phyloP scores from a whole-genome alignment of 2,888 invertebrate species.

The Torymus texanus region DNA sequence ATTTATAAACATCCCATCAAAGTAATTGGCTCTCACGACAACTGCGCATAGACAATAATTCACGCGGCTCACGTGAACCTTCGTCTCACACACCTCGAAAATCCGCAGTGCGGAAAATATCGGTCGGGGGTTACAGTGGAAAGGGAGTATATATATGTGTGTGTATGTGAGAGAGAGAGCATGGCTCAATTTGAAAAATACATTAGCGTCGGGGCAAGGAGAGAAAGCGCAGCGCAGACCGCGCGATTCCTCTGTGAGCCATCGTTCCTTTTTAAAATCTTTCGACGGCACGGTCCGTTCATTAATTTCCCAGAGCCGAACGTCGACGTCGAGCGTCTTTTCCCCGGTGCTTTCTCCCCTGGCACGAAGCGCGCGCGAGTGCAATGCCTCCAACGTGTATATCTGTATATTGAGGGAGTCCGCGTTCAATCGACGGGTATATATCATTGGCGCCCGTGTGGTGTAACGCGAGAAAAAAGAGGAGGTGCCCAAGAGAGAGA shows the following conservation, averaged over 20 bases:
- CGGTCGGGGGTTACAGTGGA: too few relatives aligned
- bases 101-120: constrained; percentile 16
- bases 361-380: too few relatives aligned
- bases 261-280: constrained; percentile 46
- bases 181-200: constrained; percentile 28
- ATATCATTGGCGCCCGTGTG: constrained; percentile 16
- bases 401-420: too few relatives aligned
- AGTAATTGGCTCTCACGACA: too few relatives aligned
- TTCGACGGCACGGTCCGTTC: constrained; percentile 22
- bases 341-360: background rate
- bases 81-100: background rate
- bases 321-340: constrained; percentile 31
- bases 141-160: too few relatives aligned
- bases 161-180: too few relatives aligned
- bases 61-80: background rate
- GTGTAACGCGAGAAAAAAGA: too few relatives aligned
- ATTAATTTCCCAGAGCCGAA: constrained; percentile 43
- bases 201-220: constrained; percentile 1
- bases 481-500: background rate
- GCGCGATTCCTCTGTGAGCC: background rate
- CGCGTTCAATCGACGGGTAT: constrained; percentile 38
- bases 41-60: too few relatives aligned
- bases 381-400: too few relatives aligned
- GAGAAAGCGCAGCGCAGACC: background rate
- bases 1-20: too few relatives aligned